Evolutionary conservation across 1,140 invertebrate genomes (phyloP).

Genomic region (Bombus pascuorum): DNA sequence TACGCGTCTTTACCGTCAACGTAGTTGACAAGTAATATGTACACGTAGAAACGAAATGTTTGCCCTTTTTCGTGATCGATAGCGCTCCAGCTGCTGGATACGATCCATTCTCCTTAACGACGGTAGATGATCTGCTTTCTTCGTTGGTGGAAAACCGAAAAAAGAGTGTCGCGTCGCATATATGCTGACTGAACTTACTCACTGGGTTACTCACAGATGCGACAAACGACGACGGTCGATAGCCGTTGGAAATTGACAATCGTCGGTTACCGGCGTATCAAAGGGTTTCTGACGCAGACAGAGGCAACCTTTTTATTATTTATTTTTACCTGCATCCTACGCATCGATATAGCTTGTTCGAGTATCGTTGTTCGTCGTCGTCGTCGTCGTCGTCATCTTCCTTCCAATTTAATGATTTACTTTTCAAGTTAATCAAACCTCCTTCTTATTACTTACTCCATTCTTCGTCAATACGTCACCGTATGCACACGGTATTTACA

Average conservation of each 20-base stretch:
- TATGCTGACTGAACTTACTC: background rate
- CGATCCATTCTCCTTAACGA: background rate
- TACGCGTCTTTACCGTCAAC: background rate
- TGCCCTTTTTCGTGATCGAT: background rate
- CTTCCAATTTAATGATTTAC: background rate
- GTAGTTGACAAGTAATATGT: background rate
- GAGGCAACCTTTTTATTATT: background rate
- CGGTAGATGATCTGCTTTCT: background rate
- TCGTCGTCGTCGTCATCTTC: too few species aligned
- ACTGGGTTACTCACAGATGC: background rate
- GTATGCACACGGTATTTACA: too few species aligned
- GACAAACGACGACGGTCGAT: background rate
- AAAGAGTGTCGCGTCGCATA: background rate
- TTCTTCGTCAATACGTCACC: background rate
- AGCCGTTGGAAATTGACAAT: background rate
- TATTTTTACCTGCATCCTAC: background rate
- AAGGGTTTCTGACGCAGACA: background rate
- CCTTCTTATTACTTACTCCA: background rate
- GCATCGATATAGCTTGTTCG: background rate
- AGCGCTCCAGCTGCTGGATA: background rate
- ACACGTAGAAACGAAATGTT: background rate
- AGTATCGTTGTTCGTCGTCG: background rate
- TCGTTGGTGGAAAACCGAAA: background rate
- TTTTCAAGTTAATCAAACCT: background rate
- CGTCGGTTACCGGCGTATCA: background rate